Percentiles rank a stretch among this genome's conserved stretches.
These are phyloP conservation scores for Cataglyphis albicans DNA, from an alignment of 2,888 invertebrate genomes.

Conservation along the genomic window DNA sequence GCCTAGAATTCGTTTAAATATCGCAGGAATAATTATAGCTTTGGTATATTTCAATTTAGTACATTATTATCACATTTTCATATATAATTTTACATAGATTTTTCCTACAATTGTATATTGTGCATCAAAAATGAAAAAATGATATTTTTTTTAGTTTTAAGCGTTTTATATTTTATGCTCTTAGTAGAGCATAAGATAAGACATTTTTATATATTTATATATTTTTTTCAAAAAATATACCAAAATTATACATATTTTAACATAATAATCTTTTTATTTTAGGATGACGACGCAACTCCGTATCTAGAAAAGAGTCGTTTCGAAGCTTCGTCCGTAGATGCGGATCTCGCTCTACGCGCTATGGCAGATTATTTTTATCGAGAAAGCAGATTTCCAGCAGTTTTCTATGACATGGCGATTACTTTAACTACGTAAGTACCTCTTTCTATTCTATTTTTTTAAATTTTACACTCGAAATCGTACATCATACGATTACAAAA, in stretches of 20 bases:
- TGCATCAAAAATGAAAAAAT: background rate
- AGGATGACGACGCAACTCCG: slow-evolving; percentile 74
- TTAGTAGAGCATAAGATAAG: background rate
- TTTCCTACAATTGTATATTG: background rate
- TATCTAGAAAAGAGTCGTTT: slow-evolving; percentile 74
- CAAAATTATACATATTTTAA: background rate
- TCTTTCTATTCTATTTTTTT: background rate
- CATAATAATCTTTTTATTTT: slow-evolving; percentile 10
- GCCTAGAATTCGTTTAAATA: slow-evolving; percentile 79
- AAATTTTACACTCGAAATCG: background rate
- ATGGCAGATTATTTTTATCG: slow-evolving; percentile 78
- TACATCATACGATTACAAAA: background rate
- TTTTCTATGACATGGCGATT: slow-evolving; percentile 78
- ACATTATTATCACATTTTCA: background rate
- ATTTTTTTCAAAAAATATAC: background rate
- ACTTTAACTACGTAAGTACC: slow-evolving; percentile 78
- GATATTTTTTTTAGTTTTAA: background rate
- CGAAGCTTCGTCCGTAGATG: slow-evolving; percentile 67
- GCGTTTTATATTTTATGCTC: background rate
- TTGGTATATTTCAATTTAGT: slow-evolving; percentile 62
- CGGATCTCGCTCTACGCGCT: slow-evolving; percentile 73
- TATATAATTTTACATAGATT: background rate
- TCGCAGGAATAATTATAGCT: slow-evolving; percentile 78
- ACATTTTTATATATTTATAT: background rate
- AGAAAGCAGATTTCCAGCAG: slow-evolving; percentile 73